Evolutionary conservation across 2,113 vertebrate species (phyloP), one percentile per base, ranked within the genome.

Genomic region (Carlito syrichta): DNA sequence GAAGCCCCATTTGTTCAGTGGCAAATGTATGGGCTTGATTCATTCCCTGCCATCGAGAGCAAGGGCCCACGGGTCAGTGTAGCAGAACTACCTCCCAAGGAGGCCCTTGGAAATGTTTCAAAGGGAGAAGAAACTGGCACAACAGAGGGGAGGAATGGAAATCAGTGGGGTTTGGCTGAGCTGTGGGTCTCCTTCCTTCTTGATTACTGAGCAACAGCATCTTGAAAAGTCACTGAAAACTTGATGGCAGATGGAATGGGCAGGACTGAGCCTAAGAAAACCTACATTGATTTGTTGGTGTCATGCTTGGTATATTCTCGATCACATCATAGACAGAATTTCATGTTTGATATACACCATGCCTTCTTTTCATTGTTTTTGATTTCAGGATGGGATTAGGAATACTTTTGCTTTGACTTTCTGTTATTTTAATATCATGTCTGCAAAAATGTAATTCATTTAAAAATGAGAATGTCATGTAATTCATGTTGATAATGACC

Each of bases 191-290:
- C 45, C 69, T 54, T 83, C 52, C 40, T 84, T 27, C 2, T 1
- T 50, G 50, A 25, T 84, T 76, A 89, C 89, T 20, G 66, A 89
- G 62, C 45, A 69, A 82, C 38, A 66, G 7, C 23, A 40, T 40
- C 82, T 86, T 95, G 54, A 60, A 85, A 92, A 94, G 89, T 92
- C 52, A 68, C 58, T 54, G 69, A 76, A 95, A 85, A 81, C 76
- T 25, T 54, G 32, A n/a, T 45, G 0, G 2, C 50, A 14, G 4
- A n/a, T 25, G 71, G 58, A 27, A 32, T 23, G 35, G 58, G 40
- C 71, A 38, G 20, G 45, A 13, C 63, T 50, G 22, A 81, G 74
- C 43, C 83, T n/a, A 35, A 83, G 38, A 63, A 93, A 90, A 95
- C 17, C 66, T 50, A 40, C 0, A 0, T 7, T 58, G 87, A 40